These are phyloP conservation scores for Caerostris darwini DNA, from an alignment of 1,140 invertebrate genomes.

Conservation along the genomic window DNA sequence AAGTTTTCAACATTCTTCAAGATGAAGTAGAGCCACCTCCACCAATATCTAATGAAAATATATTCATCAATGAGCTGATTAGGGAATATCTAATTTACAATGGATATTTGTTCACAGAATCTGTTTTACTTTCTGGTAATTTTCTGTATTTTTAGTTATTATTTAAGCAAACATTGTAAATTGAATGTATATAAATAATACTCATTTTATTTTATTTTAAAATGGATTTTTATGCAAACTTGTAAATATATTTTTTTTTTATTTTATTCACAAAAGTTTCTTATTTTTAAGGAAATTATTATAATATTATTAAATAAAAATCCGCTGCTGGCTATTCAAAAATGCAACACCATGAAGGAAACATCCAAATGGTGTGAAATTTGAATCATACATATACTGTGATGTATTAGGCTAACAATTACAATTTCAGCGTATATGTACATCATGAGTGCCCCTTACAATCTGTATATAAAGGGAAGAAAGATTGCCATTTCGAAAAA, in stretches of 20 bases:
- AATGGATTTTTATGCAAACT: not conserved
- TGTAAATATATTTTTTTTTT: not conserved
- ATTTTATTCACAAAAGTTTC: too few species aligned
- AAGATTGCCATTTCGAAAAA: too few species aligned
- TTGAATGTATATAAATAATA: not conserved
- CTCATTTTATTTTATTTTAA: not conserved
- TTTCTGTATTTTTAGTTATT: not conserved
- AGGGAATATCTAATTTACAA: conserved; percentile 74
- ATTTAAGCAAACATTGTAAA: not conserved
- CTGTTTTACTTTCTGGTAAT: conserved; percentile 70
- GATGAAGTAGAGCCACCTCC: conserved; percentile 64
- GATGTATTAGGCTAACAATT: too few species aligned
- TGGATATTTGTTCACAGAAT: conserved; percentile 76
- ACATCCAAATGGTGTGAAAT: too few species aligned
- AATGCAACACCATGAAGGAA: too few species aligned
- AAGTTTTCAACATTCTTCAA: conserved; percentile 70
- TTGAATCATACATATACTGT: too few species aligned
- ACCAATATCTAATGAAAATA: conserved; percentile 68
- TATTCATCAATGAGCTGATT: conserved; percentile 77
- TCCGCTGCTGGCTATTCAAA: too few species aligned
- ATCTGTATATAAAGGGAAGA: too few species aligned
- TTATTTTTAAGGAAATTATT: too few species aligned
- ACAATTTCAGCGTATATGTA: too few species aligned
- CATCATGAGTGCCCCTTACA: too few species aligned
- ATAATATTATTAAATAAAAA: too few species aligned